Percentiles rank a stretch among this genome's conserved stretches.
phyloP scores from a whole-genome alignment of 2,888 invertebrate genomes.

The Tetragonula carbonaria region DNA sequence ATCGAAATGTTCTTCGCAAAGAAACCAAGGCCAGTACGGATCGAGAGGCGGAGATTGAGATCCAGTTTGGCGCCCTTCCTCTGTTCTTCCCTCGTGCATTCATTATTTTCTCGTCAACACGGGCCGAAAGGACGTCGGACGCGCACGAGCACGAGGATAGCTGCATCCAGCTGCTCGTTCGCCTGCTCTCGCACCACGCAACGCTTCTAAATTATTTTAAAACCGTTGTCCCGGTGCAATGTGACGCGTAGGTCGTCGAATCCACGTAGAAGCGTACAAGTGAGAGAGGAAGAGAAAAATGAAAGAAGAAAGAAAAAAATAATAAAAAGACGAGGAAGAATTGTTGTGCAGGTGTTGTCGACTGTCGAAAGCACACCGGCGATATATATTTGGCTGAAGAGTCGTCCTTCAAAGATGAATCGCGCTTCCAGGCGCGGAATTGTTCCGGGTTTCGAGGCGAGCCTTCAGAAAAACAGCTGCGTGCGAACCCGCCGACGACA shows the following conservation, averaged over 20 bases:
- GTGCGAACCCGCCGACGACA: neutral
- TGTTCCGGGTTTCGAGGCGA: slow-evolving; percentile 38
- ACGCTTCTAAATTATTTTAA: slow-evolving; percentile 71
- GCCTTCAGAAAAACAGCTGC: slow-evolving; percentile 23
- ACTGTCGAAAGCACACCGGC: slow-evolving; percentile 67
- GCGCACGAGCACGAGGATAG: slow-evolving; percentile 32
- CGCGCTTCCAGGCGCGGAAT: slow-evolving; percentile 29
- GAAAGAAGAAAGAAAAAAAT: slow-evolving; percentile 23
- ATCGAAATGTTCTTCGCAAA: neutral
- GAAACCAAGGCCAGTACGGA: neutral
- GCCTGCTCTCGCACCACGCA: slow-evolving; percentile 8
- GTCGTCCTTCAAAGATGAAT: slow-evolving; percentile 59
- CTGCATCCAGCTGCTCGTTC: slow-evolving; percentile 18
- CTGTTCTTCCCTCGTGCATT: slow-evolving; percentile 58
- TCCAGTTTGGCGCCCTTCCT: slow-evolving; percentile 26
- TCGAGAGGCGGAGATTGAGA: slow-evolving; percentile 16
- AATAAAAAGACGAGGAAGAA: slow-evolving; percentile 43
- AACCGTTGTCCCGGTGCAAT: slow-evolving; percentile 67
- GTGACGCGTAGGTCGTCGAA: slow-evolving; percentile 53
- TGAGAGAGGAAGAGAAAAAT: slow-evolving; percentile 7
- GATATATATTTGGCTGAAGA: slow-evolving; percentile 63
- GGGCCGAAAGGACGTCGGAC: slow-evolving; percentile 34
- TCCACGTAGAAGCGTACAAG: neutral
- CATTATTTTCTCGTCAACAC: slow-evolving; percentile 70
- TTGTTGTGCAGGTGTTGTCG: slow-evolving; percentile 58